Evolutionary conservation across 1,140 invertebrate genomes (phyloP), one percentile per base, ranked within the genome.

Genomic region (Heliconius hermathena): DNA sequence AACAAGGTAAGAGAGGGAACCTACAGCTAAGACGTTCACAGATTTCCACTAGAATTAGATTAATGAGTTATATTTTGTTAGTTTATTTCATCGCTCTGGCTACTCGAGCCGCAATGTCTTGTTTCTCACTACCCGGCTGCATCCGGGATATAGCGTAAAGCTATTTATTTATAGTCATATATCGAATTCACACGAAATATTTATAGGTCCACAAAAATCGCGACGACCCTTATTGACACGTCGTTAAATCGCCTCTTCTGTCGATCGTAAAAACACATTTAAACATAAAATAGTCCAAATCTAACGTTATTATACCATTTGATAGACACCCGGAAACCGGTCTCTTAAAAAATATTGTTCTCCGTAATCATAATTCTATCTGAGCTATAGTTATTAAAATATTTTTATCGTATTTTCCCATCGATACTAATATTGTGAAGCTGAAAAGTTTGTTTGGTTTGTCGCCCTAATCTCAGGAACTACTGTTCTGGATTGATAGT

Each of bases 331-430:
- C 20, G 73, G 74, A 76, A 60, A 66, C 74, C 70, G 74, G 13
- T 49, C 9, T 76, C 74, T 18, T 76, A 76, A 71, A 76, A 22
- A 46, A 76, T 76, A 76, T 71, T 49, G 74, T 41, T 76, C 38
- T 66, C 18, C 41, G 74, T 76, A 29, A 71, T 29, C 74, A 76
- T 76, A 71, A 70, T 70, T 71, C n/a, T 20, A 5, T 70, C 36
- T n/a, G n/a, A 49, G 33, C 38, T 36, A 49, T 70, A 49, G 74
- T 18, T 76, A 76, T 76, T 76, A 70, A 71, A 46, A 76, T 33
- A 71, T 76, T 60, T 76, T 49, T 20, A 26, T 70, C 46, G 38
- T 26, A 3, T 70, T 49, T 13, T 70, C 16, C 3, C 49, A 71
- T 76, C 18, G 18, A 52, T 52, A 6, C 6, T 20, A 20, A 52